Evolutionary conservation across 2,888 invertebrate species (phyloP).

Genomic region (Xylota segnis): DNA sequence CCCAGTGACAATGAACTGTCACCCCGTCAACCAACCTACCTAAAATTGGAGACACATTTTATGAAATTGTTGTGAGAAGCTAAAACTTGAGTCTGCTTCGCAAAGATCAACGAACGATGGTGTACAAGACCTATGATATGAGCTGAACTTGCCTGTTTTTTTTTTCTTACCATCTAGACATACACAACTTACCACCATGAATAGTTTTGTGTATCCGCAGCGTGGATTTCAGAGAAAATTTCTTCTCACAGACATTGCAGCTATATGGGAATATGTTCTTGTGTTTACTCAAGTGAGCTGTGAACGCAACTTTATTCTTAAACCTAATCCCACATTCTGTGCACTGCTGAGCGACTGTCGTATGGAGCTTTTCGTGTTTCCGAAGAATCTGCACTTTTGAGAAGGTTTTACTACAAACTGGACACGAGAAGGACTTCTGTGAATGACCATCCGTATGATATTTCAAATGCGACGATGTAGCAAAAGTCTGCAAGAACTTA

Average conservation of each 20-base stretch:
- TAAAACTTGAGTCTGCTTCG: too few relatives aligned
- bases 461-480: conserved; percentile 89
- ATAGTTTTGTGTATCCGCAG: conserved; percentile 87
- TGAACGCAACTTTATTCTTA: conserved; percentile 86
- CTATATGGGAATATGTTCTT: conserved; percentile 87
- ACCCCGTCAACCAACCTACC: too few relatives aligned
- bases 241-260: conserved; percentile 85
- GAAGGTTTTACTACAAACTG: conserved; percentile 88
- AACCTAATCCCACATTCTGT: conserved; percentile 87
- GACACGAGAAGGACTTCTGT: conserved; percentile 77
- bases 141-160: too few relatives aligned
- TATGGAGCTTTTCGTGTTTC: conserved; percentile 89
- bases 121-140: too few relatives aligned
- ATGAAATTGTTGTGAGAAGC: too few relatives aligned
- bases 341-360: conserved; percentile 85
- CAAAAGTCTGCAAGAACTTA: conserved; percentile 86
- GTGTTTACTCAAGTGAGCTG: conserved; percentile 88
- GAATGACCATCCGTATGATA: conserved; percentile 89
- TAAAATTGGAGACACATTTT: too few relatives aligned
- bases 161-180: too few relatives aligned
- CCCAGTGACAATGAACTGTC: too few relatives aligned
- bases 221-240: conserved; percentile 88
- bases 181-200: conserved; percentile 78
- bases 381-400: conserved; percentile 89
- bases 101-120: too few relatives aligned